These are phyloP conservation scores for Steinernema carpocapsae DNA, from an alignment of 2,888 invertebrate species.

Conservation along the genomic window DNA sequence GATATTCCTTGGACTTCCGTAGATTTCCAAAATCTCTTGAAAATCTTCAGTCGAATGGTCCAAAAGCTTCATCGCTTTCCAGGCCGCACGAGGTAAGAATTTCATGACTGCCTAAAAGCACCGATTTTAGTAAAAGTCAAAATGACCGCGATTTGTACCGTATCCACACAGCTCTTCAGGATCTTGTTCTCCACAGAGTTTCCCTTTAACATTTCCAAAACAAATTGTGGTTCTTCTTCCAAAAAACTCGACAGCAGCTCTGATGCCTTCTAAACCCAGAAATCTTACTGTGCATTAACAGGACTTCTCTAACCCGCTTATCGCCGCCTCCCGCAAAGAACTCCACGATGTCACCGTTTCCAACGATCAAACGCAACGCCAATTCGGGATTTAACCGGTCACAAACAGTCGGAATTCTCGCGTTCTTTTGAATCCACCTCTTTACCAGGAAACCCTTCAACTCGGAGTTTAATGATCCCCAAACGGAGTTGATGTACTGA, in stretches of 20 bases:
- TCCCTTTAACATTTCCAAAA: not conserved
- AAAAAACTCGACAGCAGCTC: not conserved
- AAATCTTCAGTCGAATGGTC: not conserved
- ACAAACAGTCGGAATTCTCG: not conserved
- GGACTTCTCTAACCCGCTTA: not conserved
- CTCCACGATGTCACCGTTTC: not conserved
- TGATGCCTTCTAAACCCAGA: not conserved
- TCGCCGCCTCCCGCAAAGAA: not conserved
- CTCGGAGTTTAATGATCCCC: not conserved
- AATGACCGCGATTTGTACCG: too few species aligned
- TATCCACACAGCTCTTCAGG: not conserved
- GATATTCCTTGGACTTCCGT: not conserved
- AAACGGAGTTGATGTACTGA: not conserved
- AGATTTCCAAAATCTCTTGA: not conserved
- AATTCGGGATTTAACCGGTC: not conserved
- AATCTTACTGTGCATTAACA: not conserved
- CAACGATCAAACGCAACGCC: not conserved
- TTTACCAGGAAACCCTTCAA: slow-evolving; percentile 1
- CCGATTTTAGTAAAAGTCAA: not conserved
- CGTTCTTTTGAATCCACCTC: not conserved
- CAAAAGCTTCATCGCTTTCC: not conserved
- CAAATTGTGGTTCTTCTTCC: not conserved
- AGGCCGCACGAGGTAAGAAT: not conserved
- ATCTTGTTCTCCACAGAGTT: not conserved
- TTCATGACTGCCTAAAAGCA: not conserved